These are phyloP conservation scores for Drosophila eohydei DNA, from an alignment of 2,888 invertebrate genomes.

Conservation along the genomic window DNA sequence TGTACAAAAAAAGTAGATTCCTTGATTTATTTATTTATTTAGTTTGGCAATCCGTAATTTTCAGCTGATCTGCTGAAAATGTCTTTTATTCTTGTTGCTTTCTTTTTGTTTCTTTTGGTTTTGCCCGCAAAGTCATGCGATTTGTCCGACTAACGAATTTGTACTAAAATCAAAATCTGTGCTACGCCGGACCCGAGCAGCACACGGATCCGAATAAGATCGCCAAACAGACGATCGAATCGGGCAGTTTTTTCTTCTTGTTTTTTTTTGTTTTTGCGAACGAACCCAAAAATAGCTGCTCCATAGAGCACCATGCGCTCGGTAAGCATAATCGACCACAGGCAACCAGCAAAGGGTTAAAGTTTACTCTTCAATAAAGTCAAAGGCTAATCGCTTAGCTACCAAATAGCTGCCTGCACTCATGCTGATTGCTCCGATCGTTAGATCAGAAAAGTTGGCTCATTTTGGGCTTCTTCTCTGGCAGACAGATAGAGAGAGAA, in stretches of 20 bases:
- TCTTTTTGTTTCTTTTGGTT: constrained; percentile 21
- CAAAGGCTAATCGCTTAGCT: constrained; percentile 55
- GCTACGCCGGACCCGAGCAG: constrained; percentile 51
- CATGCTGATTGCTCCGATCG: constrained; percentile 48
- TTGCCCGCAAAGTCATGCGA: constrained; percentile 61
- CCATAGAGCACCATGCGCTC: constrained; percentile 28
- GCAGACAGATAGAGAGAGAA: not conserved
- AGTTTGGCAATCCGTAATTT: constrained; percentile 53
- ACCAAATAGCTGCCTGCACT: constrained; percentile 39
- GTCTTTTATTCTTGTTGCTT: constrained; percentile 31
- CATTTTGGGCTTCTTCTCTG: constrained; percentile 4
- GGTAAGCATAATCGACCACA: constrained; percentile 6
- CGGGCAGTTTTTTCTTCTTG: constrained; percentile 18
- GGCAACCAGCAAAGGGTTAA: constrained; percentile 56
- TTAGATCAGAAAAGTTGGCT: constrained; percentile 33
- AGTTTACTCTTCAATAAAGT: constrained; percentile 35
- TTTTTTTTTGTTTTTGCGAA: constrained; percentile 42
- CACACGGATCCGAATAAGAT: constrained; percentile 27
- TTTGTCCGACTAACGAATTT: constrained; percentile 73
- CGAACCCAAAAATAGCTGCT: constrained; percentile 55
- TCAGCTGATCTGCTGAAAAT: constrained; percentile 47
- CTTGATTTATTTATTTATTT: constrained; percentile 73
- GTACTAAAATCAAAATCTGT: constrained; percentile 68
- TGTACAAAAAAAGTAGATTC: constrained; percentile 29
- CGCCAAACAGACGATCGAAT: constrained; percentile 21